Evolutionary conservation across 2,888 invertebrate genomes (phyloP), one percentile per base, ranked within the genome.

Genomic region (Euplexia lucipara): DNA sequence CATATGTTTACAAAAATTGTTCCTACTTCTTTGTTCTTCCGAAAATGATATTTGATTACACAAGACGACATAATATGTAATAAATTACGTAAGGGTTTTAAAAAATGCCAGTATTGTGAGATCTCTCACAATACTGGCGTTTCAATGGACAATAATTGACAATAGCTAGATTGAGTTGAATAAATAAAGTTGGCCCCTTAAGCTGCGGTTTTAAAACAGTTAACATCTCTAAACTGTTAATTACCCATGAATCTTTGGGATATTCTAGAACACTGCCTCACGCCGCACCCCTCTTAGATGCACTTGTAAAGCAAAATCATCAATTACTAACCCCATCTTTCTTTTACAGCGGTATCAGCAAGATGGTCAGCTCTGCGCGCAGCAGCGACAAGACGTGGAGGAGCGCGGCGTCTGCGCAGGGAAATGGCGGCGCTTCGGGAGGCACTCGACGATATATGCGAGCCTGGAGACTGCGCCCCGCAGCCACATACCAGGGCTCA

Each of bases 361-460:
- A 86, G 95, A 91, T 95, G 95, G 95, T 93, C 94, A 6, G 94
- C 94, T 3, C 85, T 95, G 3, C 93, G 95, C 14, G 93, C 91
- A 35, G 94, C 95, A 1, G 95, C 95, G 2, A 91, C 94, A 3
- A 90, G 95, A 6, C 95, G 95, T 12, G 92, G 94, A 1, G 91
- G 94, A 9, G 95, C 94, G 3, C 87, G 95, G 0, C 88, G 95
- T 58, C 94, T 96, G 51, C 96, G 97, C 93, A 94, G 95, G 74
- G 97, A 97, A 87, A 92, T 97, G 88, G 92, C 95, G 61, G 95
- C 96, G 39, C 92, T 97, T 69, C 93, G 96, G 70, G 96, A 96
- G 80, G 93, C 95, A 53, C 94, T 97, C 78, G 95, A 96, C 67
- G 96, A 96, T 61, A 92, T 96, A 79, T 96, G 96, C 87, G 96